Evolutionary conservation across 2,113 vertebrate species (phyloP), one percentile per base, ranked within the genome.

Genomic region (Scomber colias): DNA sequence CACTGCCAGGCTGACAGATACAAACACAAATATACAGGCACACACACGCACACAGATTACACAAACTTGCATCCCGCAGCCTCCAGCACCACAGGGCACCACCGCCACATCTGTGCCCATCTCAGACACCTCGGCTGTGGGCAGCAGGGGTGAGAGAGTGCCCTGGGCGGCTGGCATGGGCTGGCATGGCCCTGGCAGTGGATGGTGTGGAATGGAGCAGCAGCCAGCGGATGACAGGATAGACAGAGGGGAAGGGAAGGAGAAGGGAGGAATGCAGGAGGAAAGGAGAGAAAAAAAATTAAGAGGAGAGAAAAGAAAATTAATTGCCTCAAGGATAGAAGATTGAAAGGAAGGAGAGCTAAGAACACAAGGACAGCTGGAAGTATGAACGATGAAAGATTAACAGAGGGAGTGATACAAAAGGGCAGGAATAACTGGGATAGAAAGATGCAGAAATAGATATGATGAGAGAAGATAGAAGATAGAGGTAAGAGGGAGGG

Each of bases 21-120:
- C 63, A 68, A 24, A 55, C 19, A 71, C 78, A 75, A 51, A 69
- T 17, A 65, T 62, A 49, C 56, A 77, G 50, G 50, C 57, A 70
- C 19, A 60, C 17, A 68, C 50, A 61, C 48, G 46, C 17, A 6
- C 75, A 46, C 8, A 80, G 44, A 85, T 63, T 40, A 77, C 83
- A 87, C 81, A 85, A 86, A 85, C 89, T 85, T 81, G 77, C 79
- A 69, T 83, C 92, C 89, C 68, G 71, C 87, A 79, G 90, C 80
- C 87, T 83, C 57, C 17, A 57, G 73, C 85, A 75, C 92, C 71
- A 68, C 84, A 70, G 88, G 89, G 74, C 87, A 85, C 75, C 77
- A 19, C 86, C 75, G 40, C 87, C 92, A 94, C 92, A 93, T 93
- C 92, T 94, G 94, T 93, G 92, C 88, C 91, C 84, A 88, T 90